A percentile compares a stretch with the other conserved stretches of the same genome.
phyloP scores from a whole-genome alignment of 1,140 invertebrate genomes.

The Brachionus calyciflorus region DNA sequence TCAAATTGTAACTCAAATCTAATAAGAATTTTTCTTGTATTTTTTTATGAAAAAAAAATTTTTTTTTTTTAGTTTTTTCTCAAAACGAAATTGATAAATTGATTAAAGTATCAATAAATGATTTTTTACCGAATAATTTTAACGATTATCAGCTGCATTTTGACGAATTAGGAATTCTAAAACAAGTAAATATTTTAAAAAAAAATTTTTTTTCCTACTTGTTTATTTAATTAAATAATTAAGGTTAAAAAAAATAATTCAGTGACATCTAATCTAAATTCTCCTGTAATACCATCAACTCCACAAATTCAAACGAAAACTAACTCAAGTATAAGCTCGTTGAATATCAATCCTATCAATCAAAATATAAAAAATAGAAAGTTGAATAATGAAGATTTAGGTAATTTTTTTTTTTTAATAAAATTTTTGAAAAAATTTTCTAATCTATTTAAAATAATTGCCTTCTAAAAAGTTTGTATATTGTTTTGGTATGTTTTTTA shows the following conservation, averaged over 20 bases:
- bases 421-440: no score
- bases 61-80: slow-evolving; percentile 27
- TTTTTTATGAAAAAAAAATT: no score
- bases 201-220: not conserved
- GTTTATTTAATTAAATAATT: no score
- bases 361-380: no score
- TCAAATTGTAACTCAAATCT: not conserved
- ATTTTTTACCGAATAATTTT: not conserved
- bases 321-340: no score
- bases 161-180: slow-evolving; percentile 30
- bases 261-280: not conserved
- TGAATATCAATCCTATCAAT: no score
- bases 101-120: not conserved
- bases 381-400: no score
- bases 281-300: not conserved
- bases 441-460: no score
- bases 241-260: no score
- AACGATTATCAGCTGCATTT: slow-evolving; percentile 8
- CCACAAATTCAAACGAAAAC: not conserved
- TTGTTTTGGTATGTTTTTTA: no score
- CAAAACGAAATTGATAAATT: slow-evolving; percentile 38
- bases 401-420: no score
- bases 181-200: not conserved
- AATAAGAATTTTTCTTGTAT: not conserved
- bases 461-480: no score